phyloP scores from a whole-genome alignment of 2,113 vertebrate species.

The Riparia riparia region DNA sequence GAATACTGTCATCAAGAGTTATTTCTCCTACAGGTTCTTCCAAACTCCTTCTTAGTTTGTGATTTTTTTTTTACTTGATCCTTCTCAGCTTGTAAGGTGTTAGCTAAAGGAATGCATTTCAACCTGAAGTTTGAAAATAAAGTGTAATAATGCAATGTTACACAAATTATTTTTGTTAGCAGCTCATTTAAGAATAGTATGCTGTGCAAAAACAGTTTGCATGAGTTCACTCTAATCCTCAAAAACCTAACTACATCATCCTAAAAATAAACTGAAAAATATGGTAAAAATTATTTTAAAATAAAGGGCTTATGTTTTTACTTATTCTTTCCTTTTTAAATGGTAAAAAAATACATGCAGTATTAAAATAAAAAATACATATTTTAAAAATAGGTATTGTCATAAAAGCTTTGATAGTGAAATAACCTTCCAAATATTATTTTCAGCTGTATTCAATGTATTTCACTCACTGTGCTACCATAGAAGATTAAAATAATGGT shows the following conservation, averaged over 20 bases:
- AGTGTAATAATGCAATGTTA: background rate
- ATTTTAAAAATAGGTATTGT: background rate
- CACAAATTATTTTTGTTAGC: background rate
- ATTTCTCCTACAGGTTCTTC: background rate
- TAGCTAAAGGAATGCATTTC: background rate
- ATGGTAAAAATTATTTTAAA: background rate
- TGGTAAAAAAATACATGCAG: background rate
- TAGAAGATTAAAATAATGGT: background rate
- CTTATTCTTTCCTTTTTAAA: background rate
- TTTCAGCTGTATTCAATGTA: background rate
- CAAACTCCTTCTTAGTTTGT: background rate
- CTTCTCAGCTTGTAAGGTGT: background rate
- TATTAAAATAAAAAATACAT: background rate
- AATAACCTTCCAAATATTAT: background rate
- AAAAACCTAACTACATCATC: background rate
- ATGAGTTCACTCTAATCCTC: background rate
- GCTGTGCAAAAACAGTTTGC: background rate
- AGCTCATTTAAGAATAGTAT: background rate
- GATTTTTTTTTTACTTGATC: background rate
- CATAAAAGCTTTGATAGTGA: background rate
- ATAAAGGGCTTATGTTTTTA: background rate
- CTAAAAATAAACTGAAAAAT: background rate
- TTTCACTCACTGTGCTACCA: background rate
- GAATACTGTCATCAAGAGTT: background rate
- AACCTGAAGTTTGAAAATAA: background rate